A percentile compares a stretch with the other conserved stretches of the same genome.
Conservation (phyloP, 2,797 vertebrate species). For the Sparidentex hasta region DNA sequence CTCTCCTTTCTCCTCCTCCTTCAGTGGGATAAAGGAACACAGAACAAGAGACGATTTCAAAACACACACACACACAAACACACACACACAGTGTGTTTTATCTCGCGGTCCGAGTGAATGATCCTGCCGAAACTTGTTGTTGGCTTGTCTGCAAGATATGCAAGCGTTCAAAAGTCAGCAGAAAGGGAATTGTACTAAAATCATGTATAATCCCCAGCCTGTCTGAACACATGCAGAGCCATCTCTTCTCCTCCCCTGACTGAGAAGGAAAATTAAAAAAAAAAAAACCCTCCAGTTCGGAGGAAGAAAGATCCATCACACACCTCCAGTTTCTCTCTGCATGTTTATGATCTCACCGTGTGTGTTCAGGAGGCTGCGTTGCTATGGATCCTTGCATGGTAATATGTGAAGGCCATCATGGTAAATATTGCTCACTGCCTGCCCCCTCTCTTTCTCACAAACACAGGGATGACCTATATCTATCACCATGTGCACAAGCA, state of each 20-base stretch:
- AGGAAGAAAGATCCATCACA: not conserved
- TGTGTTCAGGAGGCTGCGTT: conserved; percentile 9
- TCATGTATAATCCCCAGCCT: not conserved
- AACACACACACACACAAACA: not conserved
- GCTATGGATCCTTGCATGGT: conserved; percentile 21
- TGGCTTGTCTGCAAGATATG: not conserved
- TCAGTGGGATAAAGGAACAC: conserved; percentile 9
- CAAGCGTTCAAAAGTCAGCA: not conserved
- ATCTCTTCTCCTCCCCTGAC: not conserved
- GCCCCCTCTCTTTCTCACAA: not conserved
- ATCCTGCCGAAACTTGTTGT: not conserved
- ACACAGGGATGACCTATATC: not conserved
- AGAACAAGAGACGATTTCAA: conserved; percentile 6
- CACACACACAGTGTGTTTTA: not conserved
- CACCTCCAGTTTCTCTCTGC: not conserved
- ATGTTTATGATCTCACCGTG: not conserved
- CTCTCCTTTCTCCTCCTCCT: not conserved
- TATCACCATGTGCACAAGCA: no score
- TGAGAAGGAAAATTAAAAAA: not conserved
- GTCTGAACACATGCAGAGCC: no score
- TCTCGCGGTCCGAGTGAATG: not conserved
- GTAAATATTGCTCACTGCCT: conserved; percentile 16
- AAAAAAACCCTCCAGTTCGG: not conserved
- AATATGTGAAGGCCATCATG: not conserved
- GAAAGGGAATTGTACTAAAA: conserved; percentile 1